These are phyloP conservation scores for Torymus texanus DNA, from an alignment of 2,888 invertebrate genomes.

Conservation along the genomic window DNA sequence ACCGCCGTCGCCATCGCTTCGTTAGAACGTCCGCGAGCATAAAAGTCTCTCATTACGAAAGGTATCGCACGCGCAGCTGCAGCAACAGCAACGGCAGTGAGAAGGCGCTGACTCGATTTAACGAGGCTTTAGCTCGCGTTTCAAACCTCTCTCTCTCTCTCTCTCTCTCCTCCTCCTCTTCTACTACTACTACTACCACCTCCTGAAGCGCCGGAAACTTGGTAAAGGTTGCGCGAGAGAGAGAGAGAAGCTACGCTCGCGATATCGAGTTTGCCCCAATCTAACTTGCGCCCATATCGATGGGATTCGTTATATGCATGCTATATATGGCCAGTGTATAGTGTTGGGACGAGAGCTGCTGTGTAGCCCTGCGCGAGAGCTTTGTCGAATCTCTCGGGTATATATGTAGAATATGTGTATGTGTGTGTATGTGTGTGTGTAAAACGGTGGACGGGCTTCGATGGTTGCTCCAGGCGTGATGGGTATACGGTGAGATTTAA, in stretches of 20 bases:
- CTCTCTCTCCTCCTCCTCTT: constrained; percentile 11
- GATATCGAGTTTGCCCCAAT: constrained; percentile 55
- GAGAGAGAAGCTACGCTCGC: constrained; percentile 10
- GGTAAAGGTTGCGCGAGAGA: no score
- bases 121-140: constrained; percentile 56
- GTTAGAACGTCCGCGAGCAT: constrained; percentile 65
- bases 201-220: no score
- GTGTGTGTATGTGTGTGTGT: no score
- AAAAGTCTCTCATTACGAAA: constrained; percentile 68
- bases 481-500: no score
- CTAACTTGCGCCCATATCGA: constrained; percentile 52
- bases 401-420: no score
- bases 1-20: constrained; percentile 55
- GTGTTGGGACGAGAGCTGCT: no score
- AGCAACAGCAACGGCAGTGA: constrained; percentile 5
- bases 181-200: not conserved
- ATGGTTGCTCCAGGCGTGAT: no score
- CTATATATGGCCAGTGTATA: not conserved
- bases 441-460: no score
- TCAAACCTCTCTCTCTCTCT: no score
- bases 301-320: constrained; percentile 42
- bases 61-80: constrained; percentile 57
- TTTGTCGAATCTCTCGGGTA: constrained; percentile 20
- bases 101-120: constrained; percentile 62
- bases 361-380: not conserved